Evolutionary conservation across 2,888 invertebrate species (phyloP).

Genomic region (Agrochola macilenta): DNA sequence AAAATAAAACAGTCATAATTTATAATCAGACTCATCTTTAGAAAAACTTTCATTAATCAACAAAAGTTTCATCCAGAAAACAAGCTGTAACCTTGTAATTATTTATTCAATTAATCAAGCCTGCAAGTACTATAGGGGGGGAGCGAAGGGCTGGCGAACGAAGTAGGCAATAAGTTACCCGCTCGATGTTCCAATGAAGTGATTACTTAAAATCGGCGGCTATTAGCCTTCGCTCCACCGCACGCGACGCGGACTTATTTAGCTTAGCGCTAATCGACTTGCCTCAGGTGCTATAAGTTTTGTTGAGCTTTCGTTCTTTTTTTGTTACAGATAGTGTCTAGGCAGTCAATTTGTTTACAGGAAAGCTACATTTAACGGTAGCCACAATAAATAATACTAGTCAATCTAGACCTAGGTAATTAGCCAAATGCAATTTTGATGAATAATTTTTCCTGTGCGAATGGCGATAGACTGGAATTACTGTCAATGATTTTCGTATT

Average conservation of each 20-base stretch:
- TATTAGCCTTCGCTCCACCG: conserved; percentile 64
- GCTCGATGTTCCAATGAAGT: conserved; percentile 78
- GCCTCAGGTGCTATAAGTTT: conserved; percentile 32
- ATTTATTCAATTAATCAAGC: conserved; percentile 64
- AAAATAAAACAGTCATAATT: no score
- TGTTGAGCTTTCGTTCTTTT: background rate
- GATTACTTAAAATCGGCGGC: conserved; percentile 82
- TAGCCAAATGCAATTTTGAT: background rate
- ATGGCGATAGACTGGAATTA: background rate
- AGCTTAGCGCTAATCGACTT: conserved; percentile 55
- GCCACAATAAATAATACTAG: no score
- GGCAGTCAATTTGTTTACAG: conserved; percentile 4
- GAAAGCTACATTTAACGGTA: background rate
- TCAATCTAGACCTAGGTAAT: background rate
- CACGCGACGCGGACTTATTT: conserved; percentile 43
- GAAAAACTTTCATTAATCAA: conserved; percentile 26
- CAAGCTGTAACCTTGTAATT: conserved; percentile 27
- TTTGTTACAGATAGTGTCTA: background rate
- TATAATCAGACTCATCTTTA: background rate
- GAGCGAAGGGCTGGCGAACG: conserved; percentile 71
- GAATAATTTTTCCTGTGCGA: background rate
- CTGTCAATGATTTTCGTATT: background rate
- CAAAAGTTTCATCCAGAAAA: conserved; percentile 21
- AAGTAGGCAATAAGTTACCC: conserved; percentile 81
- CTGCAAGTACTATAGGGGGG: conserved; percentile 61